Base-by-base conservation (phyloP, 2,888 invertebrate genomes). In the Lithophane ornitopus region DNA sequence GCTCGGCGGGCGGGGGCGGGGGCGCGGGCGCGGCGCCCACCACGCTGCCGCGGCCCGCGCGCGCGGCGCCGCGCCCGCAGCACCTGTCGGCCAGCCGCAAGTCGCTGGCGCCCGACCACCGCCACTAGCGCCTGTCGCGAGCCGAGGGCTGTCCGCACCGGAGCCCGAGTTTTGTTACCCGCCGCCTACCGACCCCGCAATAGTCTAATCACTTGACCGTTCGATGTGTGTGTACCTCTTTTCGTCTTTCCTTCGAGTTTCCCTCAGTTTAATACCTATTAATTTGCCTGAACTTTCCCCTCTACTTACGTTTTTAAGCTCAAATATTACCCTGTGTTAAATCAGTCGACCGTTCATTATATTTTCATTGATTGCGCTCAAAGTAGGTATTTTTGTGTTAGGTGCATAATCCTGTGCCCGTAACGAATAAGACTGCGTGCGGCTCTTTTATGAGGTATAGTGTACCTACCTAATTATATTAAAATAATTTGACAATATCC, bases 1-100 rank as follows among this genome's bases (percentile, higher is more conserved):
- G 97, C 96, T 97, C 97, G 95, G 95, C 95, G 94, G 90, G 90
- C 85, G 90, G 90, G 78, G 91, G 88, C 74, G 90, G 87, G 78
- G 89, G 83, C 79, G 87, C 87, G 82, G 82, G 85, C 94, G 89
- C 94, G 94, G 92, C 34, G 34, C 34, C 34, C 34, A 34, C 34
- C 34, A 34, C 34, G 34, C 34, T 34, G 34, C 34, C 34, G 34
- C 34, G 34, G 6, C 34, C 34, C 34, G 34, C 34, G 34, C 96
- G 96, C 94, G 96, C 96, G 94, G 96, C 96, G 85, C 96, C 96
- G 96, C 96, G 87, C 95, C 96, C 86, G 96, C 81, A 82, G 44
- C 81, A 75, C 95, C 93, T 96, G 96, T 91, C 95, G 94, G 88
- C 93, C 95, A 94, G 87, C 54, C 87, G 74, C 94, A 96, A 96